These are phyloP conservation scores for Pristionchus maxplancki DNA, from an alignment of 2,888 invertebrate genomes.

Conservation along the genomic window DNA sequence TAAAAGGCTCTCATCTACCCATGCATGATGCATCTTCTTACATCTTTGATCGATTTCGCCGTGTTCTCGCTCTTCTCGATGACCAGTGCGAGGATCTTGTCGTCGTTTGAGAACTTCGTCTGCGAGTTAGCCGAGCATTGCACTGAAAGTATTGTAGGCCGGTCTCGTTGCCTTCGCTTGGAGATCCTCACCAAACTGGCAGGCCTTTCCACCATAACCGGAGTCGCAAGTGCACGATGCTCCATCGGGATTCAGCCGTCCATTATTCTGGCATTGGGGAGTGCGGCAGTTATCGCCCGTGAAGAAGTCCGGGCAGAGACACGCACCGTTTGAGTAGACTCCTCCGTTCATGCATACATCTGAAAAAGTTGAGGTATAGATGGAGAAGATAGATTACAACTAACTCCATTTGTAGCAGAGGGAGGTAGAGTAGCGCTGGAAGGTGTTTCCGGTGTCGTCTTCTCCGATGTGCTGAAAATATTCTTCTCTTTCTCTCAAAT, in stretches of 20 bases:
- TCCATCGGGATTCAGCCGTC: not conserved
- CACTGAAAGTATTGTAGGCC: too few species aligned
- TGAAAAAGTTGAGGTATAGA: not conserved
- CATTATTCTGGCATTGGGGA: slow-evolving; percentile 34
- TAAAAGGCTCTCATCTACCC: not conserved
- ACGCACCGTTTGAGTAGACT: slow-evolving; percentile 32
- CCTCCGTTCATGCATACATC: slow-evolving; percentile 12
- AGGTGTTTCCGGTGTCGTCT: slow-evolving; percentile 41
- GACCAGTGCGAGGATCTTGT: slow-evolving; percentile 13
- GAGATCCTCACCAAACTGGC: slow-evolving; percentile 29
- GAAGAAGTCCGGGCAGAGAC: slow-evolving; percentile 43
- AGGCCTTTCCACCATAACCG: slow-evolving; percentile 18
- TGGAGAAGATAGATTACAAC: not conserved
- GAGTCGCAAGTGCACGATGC: not conserved
- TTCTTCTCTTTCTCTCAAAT: too few species aligned
- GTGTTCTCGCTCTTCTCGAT: slow-evolving; percentile 26
- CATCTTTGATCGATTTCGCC: not conserved
- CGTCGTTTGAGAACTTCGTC: not conserved
- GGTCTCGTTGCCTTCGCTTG: too few species aligned
- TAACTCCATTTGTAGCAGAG: slow-evolving; percentile 39
- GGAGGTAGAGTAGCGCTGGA: slow-evolving; percentile 40
- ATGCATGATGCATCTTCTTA: not conserved
- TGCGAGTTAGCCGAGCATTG: not conserved
- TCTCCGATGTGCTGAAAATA: slow-evolving; percentile 43
- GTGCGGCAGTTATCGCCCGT: slow-evolving; percentile 24